phyloP scores from a whole-genome alignment of 2,797 vertebrate species.

The Oreonectes daqikongensis region DNA sequence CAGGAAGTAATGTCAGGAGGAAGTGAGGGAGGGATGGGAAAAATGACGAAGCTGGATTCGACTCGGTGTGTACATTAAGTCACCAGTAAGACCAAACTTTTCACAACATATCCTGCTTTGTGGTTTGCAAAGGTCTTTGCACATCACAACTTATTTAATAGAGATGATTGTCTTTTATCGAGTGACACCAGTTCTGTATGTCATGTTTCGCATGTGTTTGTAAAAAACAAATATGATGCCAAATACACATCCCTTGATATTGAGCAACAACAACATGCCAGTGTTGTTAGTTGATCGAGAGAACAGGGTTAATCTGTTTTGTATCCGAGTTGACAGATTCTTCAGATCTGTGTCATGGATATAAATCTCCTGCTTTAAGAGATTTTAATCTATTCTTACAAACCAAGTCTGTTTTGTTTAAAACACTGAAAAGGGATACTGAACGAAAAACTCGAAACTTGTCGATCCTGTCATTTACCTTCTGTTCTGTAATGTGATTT shows the following conservation, averaged over 20 bases:
- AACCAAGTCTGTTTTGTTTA: not conserved
- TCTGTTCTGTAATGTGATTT: not conserved
- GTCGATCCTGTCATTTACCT: not conserved
- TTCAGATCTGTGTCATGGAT: constrained; percentile 19
- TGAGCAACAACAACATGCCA: not conserved
- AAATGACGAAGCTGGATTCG: not conserved
- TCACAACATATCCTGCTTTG: not conserved
- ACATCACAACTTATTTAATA: no score
- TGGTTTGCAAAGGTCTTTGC: no score
- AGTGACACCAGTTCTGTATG: not conserved
- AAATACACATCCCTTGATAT: not conserved
- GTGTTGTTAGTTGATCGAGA: constrained; percentile 4
- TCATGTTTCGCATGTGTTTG: constrained; percentile 8
- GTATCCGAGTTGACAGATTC: constrained; percentile 10
- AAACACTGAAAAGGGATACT: not conserved
- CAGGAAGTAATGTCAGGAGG: not conserved
- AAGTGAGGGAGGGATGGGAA: not conserved
- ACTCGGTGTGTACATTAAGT: no score
- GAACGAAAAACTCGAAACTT: no score
- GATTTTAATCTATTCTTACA: not conserved
- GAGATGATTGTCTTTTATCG: not conserved
- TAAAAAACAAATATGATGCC: constrained; percentile 13
- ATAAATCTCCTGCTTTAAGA: constrained; percentile 2
- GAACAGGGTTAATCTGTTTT: constrained; percentile 10
- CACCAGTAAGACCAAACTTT: no score